phyloP scores from a whole-genome alignment of 2,797 vertebrate genomes.

The Spheniscus humboldti region DNA sequence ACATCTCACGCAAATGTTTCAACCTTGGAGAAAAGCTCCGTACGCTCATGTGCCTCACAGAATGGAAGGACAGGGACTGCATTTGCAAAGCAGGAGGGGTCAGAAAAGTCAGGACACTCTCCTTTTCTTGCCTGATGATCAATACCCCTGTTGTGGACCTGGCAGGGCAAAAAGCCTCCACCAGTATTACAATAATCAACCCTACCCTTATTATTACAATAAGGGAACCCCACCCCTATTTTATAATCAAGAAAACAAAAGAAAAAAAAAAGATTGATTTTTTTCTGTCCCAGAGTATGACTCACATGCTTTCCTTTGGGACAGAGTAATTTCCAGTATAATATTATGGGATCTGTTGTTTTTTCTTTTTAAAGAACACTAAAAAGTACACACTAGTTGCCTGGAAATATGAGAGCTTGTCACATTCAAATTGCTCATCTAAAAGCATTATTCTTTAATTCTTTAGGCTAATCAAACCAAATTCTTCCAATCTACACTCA shows the following conservation, averaged over 20 bases:
- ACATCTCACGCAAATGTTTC: accelerated
- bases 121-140: not conserved
- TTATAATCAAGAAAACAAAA: accelerated
- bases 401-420: accelerated
- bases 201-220: accelerated
- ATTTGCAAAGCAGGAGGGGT: accelerated
- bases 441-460: not conserved
- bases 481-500: not conserved
- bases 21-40: accelerated
- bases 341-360: accelerated
- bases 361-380: not conserved
- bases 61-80: too few relatives aligned
- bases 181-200: accelerated
- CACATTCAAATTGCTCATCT: not conserved
- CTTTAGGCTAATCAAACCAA: not conserved
- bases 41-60: accelerated
- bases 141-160: too few relatives aligned
- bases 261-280: accelerated
- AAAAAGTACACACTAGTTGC: accelerated
- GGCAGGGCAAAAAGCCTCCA: not conserved
- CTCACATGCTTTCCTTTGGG: not conserved
- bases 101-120: too few relatives aligned
- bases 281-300: not conserved
- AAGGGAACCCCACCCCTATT: accelerated
- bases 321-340: not conserved